Conservation (phyloP, 2,113 vertebrate species). For the Lota lota region DNA sequence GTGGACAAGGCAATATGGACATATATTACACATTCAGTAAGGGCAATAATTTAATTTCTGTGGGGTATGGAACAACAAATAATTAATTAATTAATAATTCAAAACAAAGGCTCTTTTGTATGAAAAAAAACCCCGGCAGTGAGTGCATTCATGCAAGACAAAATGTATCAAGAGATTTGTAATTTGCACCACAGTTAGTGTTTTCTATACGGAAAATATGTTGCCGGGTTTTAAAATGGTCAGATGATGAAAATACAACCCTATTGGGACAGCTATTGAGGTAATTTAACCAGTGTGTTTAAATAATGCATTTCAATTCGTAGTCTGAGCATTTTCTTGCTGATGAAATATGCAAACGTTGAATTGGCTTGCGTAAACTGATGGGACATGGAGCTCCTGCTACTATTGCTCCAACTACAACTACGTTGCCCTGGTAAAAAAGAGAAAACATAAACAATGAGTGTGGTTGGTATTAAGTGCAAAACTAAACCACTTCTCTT, state of each 20-base stretch:
- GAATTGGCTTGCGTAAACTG: slow-evolving; percentile 28
- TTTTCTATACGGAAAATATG: background rate
- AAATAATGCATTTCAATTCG: slow-evolving; percentile 45
- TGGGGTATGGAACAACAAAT: too few relatives aligned
- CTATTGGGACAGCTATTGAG: slow-evolving; percentile 16
- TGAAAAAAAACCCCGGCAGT: slow-evolving; percentile 22
- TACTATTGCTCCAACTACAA: too few relatives aligned
- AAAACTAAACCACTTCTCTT: slow-evolving; percentile 27
- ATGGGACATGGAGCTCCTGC: background rate
- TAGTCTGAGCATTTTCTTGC: slow-evolving; percentile 26
- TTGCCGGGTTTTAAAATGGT: background rate
- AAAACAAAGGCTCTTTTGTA: slow-evolving; percentile 24
- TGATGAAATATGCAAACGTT: slow-evolving; percentile 44
- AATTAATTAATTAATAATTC: slow-evolving; percentile 41
- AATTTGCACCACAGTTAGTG: background rate
- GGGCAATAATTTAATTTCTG: too few relatives aligned
- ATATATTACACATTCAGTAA: background rate
- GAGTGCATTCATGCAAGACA: slow-evolving; percentile 11
- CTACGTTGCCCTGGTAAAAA: too few relatives aligned
- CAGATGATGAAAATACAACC: slow-evolving; percentile 2
- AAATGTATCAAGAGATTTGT: background rate
- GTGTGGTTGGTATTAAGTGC: slow-evolving; percentile 20
- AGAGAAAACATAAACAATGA: background rate
- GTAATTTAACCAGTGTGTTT: slow-evolving; percentile 38
- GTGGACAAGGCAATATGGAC: slow-evolving; percentile 42